Evolutionary conservation across 2,888 invertebrate species (phyloP).

Genomic region (Diaprepes abbreviatus): DNA sequence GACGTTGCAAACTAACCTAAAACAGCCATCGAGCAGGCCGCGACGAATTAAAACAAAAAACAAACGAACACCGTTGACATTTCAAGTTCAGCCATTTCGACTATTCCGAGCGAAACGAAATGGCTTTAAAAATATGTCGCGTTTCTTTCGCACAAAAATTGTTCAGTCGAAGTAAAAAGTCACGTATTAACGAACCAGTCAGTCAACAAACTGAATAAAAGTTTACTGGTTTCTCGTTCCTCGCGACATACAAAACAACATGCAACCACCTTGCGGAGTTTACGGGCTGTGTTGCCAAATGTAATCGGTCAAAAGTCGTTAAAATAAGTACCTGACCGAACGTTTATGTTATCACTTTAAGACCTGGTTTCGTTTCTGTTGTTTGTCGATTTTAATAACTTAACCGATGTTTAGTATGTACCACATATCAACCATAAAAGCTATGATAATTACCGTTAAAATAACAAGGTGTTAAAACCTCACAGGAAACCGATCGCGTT

Average conservation of each 20-base stretch:
- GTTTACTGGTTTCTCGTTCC: constrained; percentile 31
- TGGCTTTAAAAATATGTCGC: constrained; percentile 15
- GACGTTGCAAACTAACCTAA: constrained; percentile 37
- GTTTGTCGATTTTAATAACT: too few relatives aligned
- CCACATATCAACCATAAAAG: too few relatives aligned
- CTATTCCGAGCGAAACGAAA: constrained; percentile 18
- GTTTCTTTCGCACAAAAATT: constrained; percentile 16
- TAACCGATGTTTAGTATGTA: too few relatives aligned
- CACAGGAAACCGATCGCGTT: too few relatives aligned
- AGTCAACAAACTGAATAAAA: constrained; percentile 35
- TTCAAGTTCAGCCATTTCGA: constrained; percentile 23
- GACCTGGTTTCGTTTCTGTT: too few relatives aligned
- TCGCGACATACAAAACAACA: constrained; percentile 41
- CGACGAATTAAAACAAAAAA: constrained; percentile 25
- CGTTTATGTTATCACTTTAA: too few relatives aligned
- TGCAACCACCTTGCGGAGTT: constrained; percentile 45
- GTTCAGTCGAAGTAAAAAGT: constrained; percentile 10
- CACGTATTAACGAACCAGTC: constrained; percentile 31
- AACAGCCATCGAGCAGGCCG: constrained; percentile 25
- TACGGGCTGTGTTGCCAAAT: constrained; percentile 27
- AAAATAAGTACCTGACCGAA: background rate
- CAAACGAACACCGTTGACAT: constrained; percentile 4
- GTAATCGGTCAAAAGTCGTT: background rate
- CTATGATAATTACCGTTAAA: too few relatives aligned
- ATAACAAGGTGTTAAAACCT: too few relatives aligned